Evolutionary conservation across 2,888 invertebrate genomes (phyloP).

Genomic region (Heliconius aoede): DNA sequence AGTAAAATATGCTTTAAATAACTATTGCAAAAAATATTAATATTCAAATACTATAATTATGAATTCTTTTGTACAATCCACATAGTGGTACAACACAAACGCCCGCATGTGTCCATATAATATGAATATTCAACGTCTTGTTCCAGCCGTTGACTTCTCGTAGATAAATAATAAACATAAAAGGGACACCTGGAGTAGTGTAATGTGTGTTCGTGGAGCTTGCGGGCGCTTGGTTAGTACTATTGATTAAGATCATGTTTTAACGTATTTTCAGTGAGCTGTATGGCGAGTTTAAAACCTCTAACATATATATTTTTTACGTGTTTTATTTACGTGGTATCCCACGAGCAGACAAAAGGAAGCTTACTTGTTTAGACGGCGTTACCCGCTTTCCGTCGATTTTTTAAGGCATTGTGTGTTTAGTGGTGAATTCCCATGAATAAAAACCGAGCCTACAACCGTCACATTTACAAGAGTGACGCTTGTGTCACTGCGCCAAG

Average conservation of each 20-base stretch:
- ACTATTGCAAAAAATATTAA: neutral
- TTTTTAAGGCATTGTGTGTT: no score
- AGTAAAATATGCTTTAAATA: neutral
- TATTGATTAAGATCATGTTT: conserved; percentile 3
- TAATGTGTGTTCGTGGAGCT: conserved; percentile 20
- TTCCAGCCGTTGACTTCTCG: conserved; percentile 41
- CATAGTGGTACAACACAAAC: neutral
- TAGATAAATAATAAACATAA: conserved; percentile 36
- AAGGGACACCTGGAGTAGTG: conserved; percentile 45
- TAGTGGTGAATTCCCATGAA: no score
- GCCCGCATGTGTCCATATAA: conserved; percentile 44
- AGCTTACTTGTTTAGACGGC: no score
- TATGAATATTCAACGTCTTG: conserved; percentile 47
- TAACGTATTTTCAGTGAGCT: neutral
- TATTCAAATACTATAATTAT: conserved; percentile 20
- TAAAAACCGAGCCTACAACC: no score
- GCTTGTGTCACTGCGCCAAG: no score
- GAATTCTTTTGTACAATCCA: conserved; percentile 17
- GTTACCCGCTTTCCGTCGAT: no score
- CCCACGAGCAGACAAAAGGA: no score
- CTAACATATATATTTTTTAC: no score
- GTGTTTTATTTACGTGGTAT: no score
- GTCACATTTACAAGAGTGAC: no score
- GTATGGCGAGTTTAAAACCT: no score
- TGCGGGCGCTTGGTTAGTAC: conserved; percentile 33